These are phyloP conservation scores for Drosophila longiperda DNA, from an alignment of 2,888 invertebrate species.

Conservation along the genomic window DNA sequence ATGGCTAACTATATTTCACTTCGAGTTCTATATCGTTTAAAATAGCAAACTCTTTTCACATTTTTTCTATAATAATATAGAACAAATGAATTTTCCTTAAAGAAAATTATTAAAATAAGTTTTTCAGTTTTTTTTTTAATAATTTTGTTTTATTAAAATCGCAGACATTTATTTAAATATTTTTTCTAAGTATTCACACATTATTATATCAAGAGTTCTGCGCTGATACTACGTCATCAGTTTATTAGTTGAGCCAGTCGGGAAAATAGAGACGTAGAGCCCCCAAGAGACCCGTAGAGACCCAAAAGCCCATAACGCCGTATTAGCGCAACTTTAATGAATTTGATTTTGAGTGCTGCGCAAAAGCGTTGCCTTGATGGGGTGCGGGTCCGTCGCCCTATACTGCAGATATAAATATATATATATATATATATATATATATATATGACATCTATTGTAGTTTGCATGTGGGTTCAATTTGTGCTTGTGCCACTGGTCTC, in stretches of 20 bases:
- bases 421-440: neutral
- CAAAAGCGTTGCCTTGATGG: slow-evolving; percentile 62
- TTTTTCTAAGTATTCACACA: neutral
- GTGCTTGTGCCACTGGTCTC: slow-evolving; percentile 22
- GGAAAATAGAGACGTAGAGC: neutral
- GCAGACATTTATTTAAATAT: neutral
- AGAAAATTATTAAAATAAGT: neutral
- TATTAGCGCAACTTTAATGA: slow-evolving; percentile 58
- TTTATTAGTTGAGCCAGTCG: slow-evolving; percentile 6
- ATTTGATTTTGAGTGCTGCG: slow-evolving; percentile 71
- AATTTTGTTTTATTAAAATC: neutral
- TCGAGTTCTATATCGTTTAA: neutral
- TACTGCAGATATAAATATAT: slow-evolving; percentile 1
- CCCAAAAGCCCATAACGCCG: slow-evolving; percentile 15
- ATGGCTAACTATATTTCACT: neutral
- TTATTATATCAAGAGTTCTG: slow-evolving; percentile 18
- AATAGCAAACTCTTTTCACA: no score
- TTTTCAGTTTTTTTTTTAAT: neutral
- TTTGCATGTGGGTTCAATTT: neutral
- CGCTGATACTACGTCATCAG: slow-evolving; percentile 53
- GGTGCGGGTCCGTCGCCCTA: slow-evolving; percentile 24
- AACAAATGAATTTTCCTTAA: neutral
- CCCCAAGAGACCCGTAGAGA: neutral
- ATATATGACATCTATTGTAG: neutral
- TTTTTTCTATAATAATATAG: no score